phyloP scores from a whole-genome alignment of 2,888 invertebrate genomes.

The Gisinianus flammeolus region DNA sequence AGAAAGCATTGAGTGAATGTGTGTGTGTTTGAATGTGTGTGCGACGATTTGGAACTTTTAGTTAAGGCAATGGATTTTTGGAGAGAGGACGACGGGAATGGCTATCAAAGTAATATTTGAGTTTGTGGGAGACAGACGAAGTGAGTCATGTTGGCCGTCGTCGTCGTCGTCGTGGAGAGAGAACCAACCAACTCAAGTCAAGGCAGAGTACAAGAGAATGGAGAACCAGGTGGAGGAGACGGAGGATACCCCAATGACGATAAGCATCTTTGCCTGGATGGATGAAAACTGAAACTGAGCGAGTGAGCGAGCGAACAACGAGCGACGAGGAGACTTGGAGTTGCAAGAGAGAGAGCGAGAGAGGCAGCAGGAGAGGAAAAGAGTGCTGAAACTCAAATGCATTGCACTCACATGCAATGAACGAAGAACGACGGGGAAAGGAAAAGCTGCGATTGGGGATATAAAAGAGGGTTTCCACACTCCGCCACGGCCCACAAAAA shows the following conservation, averaged over 20 bases:
- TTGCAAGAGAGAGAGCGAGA: neutral
- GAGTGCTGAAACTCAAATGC: neutral
- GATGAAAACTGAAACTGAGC: conserved; percentile 18
- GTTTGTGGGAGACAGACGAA: conserved; percentile 16
- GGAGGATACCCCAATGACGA: conserved; percentile 25
- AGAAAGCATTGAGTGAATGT: neutral
- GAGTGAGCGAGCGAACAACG: neutral
- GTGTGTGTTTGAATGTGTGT: neutral
- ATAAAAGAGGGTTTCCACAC: conserved; percentile 28
- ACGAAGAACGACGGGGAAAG: conserved; percentile 8
- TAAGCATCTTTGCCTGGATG: conserved; percentile 25
- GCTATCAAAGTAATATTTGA: conserved; percentile 24
- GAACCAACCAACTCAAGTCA: neutral
- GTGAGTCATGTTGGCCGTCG: conserved; percentile 30
- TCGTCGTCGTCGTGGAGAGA: neutral
- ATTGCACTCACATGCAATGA: neutral
- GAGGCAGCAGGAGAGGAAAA: neutral
- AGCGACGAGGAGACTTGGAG: neutral
- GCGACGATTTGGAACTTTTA: neutral
- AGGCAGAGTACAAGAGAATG: neutral
- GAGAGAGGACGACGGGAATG: neutral
- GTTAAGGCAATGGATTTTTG: neutral
- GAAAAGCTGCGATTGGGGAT: conserved; percentile 28
- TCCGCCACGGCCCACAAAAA: conserved; percentile 30
- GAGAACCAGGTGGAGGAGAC: conserved; percentile 35